Evolutionary conservation across 2,888 invertebrate species (phyloP).

Genomic region (Aleiodes leptofemur): DNA sequence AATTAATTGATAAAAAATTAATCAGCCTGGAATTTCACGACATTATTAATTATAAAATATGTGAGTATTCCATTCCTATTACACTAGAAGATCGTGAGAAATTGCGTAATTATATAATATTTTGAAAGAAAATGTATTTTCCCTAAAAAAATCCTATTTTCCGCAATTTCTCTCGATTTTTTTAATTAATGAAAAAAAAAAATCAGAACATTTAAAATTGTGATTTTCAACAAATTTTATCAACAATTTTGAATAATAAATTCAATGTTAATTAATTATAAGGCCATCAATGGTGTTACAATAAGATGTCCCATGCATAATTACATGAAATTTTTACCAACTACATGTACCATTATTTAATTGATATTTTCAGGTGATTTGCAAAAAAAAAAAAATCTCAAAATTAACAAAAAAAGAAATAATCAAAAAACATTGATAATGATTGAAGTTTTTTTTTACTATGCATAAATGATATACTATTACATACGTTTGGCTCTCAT

Average conservation of each 20-base stretch:
- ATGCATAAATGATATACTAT: conserved; percentile 41
- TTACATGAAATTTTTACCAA: conserved; percentile 40
- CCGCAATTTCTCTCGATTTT: conserved; percentile 45
- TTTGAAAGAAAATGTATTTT: conserved; percentile 9
- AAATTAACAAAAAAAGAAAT: conserved; percentile 31
- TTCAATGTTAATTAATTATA: conserved; percentile 34
- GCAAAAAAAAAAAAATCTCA: conserved; percentile 46
- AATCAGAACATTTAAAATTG: conserved; percentile 26
- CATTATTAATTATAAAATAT: conserved; percentile 56
- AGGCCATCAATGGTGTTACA: conserved; percentile 71
- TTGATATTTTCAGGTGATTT: conserved; percentile 56
- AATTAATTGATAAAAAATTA: conserved; percentile 62
- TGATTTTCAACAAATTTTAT: conserved; percentile 53
- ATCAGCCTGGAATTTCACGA: conserved; percentile 6
- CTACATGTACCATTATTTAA: conserved; percentile 45
- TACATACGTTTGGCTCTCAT: conserved; percentile 47
- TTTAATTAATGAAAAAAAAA: neutral
- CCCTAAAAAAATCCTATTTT: conserved; percentile 13
- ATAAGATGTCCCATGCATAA: conserved; percentile 55
- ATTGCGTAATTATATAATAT: conserved; percentile 18
- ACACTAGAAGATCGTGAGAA: conserved; percentile 4
- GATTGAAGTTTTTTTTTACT: conserved; percentile 30
- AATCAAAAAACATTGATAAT: conserved; percentile 23
- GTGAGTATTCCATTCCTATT: conserved; percentile 62
- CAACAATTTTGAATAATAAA: conserved; percentile 48